Base-by-base conservation (phyloP, 2,888 invertebrate genomes). In the Hesperia comma region DNA sequence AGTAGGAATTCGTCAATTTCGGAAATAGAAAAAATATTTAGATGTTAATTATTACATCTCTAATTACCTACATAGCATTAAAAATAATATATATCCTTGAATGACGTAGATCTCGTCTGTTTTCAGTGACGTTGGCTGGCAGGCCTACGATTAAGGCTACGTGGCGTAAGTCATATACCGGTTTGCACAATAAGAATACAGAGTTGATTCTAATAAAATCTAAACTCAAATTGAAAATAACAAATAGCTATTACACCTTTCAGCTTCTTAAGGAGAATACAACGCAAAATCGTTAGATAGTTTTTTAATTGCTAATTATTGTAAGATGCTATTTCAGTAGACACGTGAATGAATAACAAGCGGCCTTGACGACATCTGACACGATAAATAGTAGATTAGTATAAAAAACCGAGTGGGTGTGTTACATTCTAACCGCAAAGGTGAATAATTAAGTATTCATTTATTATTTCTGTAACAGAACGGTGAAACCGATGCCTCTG, bases 371-470 rank as follows among this genome's bases (percentile, higher is more conserved):
- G 49, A 64, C 41, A 64, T 64, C 64, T 53, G 64, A 58, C 51
- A 64, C 58, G 51, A 5, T 51, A 46, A 49, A 19, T 12, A 6
- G 46, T 49, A 46, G 46, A 19, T 46, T 19, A 19, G 19, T 56
- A 57, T 56, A 64, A 64, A 64, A 58, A 64, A 64, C 63, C 62
- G 58, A 46, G 70, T 66, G 70, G 68, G 70, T 67, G 68, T 68
- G 70, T 66, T 68, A 26, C 55, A 57, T 57, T 63, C 41, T 62
- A 61, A 67, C 53, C 53, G 41, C 66, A 67, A 62, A 67, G 46
- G 43, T 67, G 53, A 61, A 63, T 57, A 49, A 56, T 15, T 63
- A 37, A 63, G 56, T 37, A 54, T 49, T 56, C 15, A 54, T 49
- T 51, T 49, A 26, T 21, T 32, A 53, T 15, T 57, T 57, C 40